Evolutionary conservation across 2,888 invertebrate species (phyloP).

Genomic region (Acronicta aceris): DNA sequence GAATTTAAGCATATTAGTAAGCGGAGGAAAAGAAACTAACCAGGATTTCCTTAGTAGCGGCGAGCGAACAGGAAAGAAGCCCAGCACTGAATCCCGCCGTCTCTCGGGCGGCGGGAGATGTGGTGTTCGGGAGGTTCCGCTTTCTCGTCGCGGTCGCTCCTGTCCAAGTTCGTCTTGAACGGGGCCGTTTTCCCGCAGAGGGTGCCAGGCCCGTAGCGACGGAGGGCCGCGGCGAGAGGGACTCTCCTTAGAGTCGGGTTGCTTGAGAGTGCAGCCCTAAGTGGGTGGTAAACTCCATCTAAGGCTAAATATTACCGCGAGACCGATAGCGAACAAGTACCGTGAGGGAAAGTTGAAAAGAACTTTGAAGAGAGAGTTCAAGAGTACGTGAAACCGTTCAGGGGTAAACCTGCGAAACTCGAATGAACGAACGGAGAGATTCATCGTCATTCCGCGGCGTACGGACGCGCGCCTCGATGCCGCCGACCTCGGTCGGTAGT

Average conservation of each 20-base stretch:
- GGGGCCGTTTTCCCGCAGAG: conserved; percentile 86
- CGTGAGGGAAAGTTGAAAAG: conserved; percentile 93
- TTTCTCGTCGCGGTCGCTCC: conserved; percentile 64
- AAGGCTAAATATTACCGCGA: conserved; percentile 90
- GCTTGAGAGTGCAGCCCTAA: conserved; percentile 90
- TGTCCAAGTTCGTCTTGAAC: conserved; percentile 86
- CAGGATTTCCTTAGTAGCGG: conserved; percentile 75
- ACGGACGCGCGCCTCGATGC: conserved; percentile 48
- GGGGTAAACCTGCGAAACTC: conserved; percentile 89
- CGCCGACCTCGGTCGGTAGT: conserved; percentile 49
- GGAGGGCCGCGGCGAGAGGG: conserved; percentile 63
- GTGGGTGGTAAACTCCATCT: conserved; percentile 90
- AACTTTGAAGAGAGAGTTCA: conserved; percentile 91
- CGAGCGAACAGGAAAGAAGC: conserved; percentile 88
- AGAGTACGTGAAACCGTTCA: conserved; percentile 87
- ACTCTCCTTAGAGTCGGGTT: conserved; percentile 84
- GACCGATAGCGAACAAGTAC: conserved; percentile 92
- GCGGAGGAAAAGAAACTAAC: conserved; percentile 92
- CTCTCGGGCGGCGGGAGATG: conserved; percentile 79
- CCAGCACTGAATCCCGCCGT: conserved; percentile 89
- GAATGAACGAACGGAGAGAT: conserved; percentile 81
- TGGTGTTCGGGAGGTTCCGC: conserved; percentile 86
- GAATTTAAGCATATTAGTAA: conserved; percentile 92
- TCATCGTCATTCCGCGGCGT: conserved; percentile 69
- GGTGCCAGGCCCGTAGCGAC: conserved; percentile 88